These are phyloP conservation scores for Ceratina australensis DNA, from an alignment of 1,140 invertebrate species.

Conservation along the genomic window DNA sequence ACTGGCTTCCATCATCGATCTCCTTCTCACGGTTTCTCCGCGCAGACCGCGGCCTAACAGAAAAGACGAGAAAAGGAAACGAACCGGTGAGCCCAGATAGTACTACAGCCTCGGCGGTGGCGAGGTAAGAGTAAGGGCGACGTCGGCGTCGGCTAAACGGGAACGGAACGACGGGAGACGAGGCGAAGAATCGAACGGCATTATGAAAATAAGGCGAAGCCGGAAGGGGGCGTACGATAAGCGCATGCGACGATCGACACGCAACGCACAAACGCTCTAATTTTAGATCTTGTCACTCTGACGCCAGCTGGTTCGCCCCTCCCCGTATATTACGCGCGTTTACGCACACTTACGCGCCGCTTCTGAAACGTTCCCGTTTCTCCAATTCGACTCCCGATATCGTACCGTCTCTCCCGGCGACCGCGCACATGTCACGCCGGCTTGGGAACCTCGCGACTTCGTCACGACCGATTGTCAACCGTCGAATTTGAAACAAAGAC, in stretches of 20 bases:
- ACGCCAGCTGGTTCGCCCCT: conserved; percentile 77
- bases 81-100: neutral
- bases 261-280: conserved; percentile 74
- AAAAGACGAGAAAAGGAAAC: conserved; percentile 10
- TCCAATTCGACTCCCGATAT: neutral
- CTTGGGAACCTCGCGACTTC: neutral
- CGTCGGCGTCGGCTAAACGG: neutral
- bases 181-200: conserved; percentile 74
- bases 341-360: conserved; percentile 69
- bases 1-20: conserved; percentile 67
- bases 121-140: neutral
- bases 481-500: too few relatives aligned
- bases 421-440: conserved; percentile 7
- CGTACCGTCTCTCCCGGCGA: too few relatives aligned
- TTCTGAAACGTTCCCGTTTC: conserved; percentile 19
- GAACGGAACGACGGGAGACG: conserved; percentile 35
- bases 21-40: conserved; percentile 75
- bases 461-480: neutral
- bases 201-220: conserved; percentile 77
- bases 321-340: conserved; percentile 77
- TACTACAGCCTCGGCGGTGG: neutral
- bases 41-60: conserved; percentile 8
- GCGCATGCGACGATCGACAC: conserved; percentile 79
- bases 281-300: conserved; percentile 80
- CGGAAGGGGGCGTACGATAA: conserved; percentile 77